Evolutionary conservation across 1,140 invertebrate species (phyloP).

Genomic region (Drosophila yakuba): DNA sequence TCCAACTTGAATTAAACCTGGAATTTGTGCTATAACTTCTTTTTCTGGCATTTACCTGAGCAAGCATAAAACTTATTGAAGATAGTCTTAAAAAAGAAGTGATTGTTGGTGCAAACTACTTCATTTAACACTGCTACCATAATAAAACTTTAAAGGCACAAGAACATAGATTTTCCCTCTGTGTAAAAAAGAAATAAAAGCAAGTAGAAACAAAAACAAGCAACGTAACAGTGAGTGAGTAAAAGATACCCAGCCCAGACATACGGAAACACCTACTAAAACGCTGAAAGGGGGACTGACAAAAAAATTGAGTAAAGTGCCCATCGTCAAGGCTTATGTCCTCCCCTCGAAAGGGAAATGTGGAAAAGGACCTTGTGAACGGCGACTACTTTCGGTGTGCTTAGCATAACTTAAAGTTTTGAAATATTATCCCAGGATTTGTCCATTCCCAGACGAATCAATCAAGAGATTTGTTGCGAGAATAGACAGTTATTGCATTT

Average conservation of each 20-base stretch:
- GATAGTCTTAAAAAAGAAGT: too few species aligned
- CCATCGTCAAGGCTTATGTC: constrained; percentile 29
- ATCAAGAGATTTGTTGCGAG: constrained; percentile 22
- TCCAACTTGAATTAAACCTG: neutral
- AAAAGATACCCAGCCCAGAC: constrained; percentile 9
- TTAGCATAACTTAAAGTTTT: constrained; percentile 49
- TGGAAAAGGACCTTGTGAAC: neutral
- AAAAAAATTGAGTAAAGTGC: constrained; percentile 43
- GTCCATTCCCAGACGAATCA: constrained; percentile 4
- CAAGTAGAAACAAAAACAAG: neutral
- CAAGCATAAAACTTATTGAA: too few species aligned
- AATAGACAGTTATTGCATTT: neutral
- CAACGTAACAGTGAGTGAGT: constrained; percentile 9
- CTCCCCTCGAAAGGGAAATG: neutral
- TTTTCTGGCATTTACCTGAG: too few species aligned
- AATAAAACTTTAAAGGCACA: neutral
- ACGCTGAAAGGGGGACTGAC: constrained; percentile 18
- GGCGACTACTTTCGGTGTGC: constrained; percentile 26
- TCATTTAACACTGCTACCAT: too few species aligned
- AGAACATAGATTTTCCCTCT: neutral
- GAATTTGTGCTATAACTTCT: neutral
- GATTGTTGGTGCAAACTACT: too few species aligned
- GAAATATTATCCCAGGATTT: constrained; percentile 45
- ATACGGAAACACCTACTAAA: constrained; percentile 6
- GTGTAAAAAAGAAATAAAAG: constrained; percentile 10